Percentiles rank a stretch among this genome's conserved stretches.
phyloP scores from a whole-genome alignment of 2,113 vertebrate genomes.

The Pedionomus torquatus region DNA sequence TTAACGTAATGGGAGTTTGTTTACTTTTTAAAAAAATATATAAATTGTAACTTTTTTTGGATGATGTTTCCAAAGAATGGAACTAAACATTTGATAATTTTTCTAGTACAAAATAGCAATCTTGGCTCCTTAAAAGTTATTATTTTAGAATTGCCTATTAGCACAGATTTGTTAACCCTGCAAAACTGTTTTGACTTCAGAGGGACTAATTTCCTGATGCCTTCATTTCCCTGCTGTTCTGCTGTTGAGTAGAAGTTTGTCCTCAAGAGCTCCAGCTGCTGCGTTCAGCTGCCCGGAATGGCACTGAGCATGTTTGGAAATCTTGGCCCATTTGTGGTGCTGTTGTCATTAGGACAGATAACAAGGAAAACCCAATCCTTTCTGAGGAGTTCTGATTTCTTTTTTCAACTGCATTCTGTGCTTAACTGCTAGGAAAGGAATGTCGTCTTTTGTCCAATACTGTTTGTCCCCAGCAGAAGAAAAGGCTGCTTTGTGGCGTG shows the following conservation, averaged over 20 bases:
- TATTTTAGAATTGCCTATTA: neutral
- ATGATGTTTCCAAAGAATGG: neutral
- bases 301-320: fast-evolving
- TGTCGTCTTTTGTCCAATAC: neutral
- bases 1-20: neutral
- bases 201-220: neutral
- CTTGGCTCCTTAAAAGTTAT: neutral
- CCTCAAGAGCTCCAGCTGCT: neutral
- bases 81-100: neutral
- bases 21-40: neutral
- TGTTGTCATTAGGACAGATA: fast-evolving
- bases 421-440: neutral
- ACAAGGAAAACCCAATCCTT: neutral
- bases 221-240: neutral
- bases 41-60: neutral
- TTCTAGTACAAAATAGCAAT: neutral
- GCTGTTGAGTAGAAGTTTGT: neutral
- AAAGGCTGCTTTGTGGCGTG: neutral
- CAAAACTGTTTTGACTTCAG: neutral
- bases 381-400: neutral
- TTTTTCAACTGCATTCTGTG: neutral
- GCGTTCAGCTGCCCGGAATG: neutral
- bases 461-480: neutral
- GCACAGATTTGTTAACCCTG: neutral
- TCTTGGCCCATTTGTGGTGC: neutral